phyloP scores from a whole-genome alignment of 2,113 vertebrate species.

The Corythaeola cristata region DNA sequence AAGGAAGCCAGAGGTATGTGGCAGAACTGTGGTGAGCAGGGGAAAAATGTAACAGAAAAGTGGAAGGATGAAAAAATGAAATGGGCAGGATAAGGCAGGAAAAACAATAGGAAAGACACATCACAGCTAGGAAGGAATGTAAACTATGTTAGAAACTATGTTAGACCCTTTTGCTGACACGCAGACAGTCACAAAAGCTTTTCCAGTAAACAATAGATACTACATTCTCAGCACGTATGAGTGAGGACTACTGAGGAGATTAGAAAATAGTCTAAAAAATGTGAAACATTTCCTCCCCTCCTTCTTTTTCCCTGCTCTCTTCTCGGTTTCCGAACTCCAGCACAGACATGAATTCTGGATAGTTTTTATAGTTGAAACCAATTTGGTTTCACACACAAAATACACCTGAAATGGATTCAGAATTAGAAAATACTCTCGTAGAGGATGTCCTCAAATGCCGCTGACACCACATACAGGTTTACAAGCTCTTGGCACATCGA shows the following conservation, averaged over 20 bases:
- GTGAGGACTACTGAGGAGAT: not conserved
- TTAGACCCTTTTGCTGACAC: not conserved
- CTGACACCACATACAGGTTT: not conserved
- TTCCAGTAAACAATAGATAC: conserved; percentile 49
- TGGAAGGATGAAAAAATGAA: not conserved
- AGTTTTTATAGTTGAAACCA: not conserved
- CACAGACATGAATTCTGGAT: not conserved
- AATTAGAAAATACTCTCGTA: not conserved
- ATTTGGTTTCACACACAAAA: not conserved
- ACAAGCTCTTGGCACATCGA: not conserved
- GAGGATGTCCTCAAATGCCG: not conserved
- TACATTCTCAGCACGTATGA: not conserved
- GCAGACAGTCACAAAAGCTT: conserved; percentile 14
- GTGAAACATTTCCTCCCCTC: conserved; percentile 40
- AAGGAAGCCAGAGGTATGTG: not conserved
- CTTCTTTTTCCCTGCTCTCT: not conserved
- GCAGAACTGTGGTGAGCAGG: not conserved
- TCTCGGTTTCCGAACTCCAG: not conserved
- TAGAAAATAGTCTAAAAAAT: conserved; percentile 49
- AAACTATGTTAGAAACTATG: conserved; percentile 33
- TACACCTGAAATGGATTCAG: not conserved
- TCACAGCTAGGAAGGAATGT: conserved; percentile 30
- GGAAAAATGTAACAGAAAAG: not conserved
- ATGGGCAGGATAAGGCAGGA: not conserved
- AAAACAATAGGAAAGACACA: conserved; percentile 15